Conservation (phyloP, 2,888 invertebrate genomes). For the Rhamnusium bicolor region DNA sequence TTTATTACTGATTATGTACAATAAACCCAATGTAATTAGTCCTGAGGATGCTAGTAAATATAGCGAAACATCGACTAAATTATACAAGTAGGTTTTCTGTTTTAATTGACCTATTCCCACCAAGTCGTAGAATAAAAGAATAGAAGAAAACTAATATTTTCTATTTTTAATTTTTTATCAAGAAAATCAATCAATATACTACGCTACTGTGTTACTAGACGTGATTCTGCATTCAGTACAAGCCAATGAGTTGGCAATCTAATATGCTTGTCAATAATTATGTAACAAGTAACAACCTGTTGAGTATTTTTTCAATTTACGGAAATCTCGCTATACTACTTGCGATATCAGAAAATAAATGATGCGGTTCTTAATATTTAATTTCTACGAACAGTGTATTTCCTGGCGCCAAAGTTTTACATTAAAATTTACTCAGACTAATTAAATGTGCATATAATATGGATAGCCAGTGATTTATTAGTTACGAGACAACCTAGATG, state of each 20-base stretch:
- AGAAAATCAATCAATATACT: too few relatives aligned
- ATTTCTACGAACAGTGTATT: slow-evolving; percentile 11
- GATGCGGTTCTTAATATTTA: slow-evolving; percentile 9
- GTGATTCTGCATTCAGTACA: background rate
- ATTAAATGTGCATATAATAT: background rate
- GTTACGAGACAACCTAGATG: background rate
- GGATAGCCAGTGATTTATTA: background rate
- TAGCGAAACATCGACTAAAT: too few relatives aligned
- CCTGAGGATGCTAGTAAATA: too few relatives aligned
- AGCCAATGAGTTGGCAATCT: slow-evolving; percentile 9
- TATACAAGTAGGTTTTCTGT: too few relatives aligned
- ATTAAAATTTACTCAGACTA: background rate
- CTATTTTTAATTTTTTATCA: too few relatives aligned
- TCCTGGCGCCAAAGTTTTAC: slow-evolving; percentile 21
- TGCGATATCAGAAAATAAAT: slow-evolving; percentile 17
- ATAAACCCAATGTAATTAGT: too few relatives aligned
- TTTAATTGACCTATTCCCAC: too few relatives aligned
- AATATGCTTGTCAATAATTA: slow-evolving; percentile 5
- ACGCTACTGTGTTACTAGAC: slow-evolving; percentile 15
- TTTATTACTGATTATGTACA: too few relatives aligned
- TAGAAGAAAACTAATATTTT: too few relatives aligned
- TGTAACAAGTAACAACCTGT: slow-evolving; percentile 19
- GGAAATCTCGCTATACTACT: slow-evolving; percentile 10
- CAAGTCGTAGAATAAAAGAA: too few relatives aligned
- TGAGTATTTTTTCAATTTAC: background rate